Evolutionary conservation across 2,888 invertebrate genomes (phyloP), one percentile per base, ranked within the genome.

Genomic region (Laothoe populi): DNA sequence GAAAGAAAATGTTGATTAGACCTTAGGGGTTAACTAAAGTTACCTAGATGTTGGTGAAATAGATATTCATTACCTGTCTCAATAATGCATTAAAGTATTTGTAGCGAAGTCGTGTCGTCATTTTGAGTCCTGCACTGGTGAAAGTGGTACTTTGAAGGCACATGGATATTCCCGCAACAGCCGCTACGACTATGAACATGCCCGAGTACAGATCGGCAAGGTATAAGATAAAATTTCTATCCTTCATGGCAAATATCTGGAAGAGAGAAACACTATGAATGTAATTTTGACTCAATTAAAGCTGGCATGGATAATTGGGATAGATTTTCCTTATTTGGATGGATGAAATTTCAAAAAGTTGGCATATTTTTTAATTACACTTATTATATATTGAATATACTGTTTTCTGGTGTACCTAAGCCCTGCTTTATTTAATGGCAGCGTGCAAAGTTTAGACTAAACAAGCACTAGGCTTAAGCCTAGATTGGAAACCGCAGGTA

Each of bases 121-220:
- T 94, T 62, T 94, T 94, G 1, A 96, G 95, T 0, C 97, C 97
- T 0, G 97, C 95, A 24, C 94, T 88, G 0, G 95, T 96, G 78
- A 97, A 97, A 81, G 96, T 94, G 68, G 94, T 95, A 67, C 95
- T 94, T 82, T 96, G 96, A 0, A 95, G 79, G 73, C 95, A 95
- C 70, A 95, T 95, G 4, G 95, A 94, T 1, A 95, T 68, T 0
- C 96, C 96, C 1, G 96, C 95, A 1, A 95, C 75, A 0, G 95
- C 78, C 0, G 96, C 96, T 59, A 96, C 94, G 16, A 94, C 87
- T 13, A 96, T 79, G 78, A 96, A 96, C 69, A 95, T 86, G 0
- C 95, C 92, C 0, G 96, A 94, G 73, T 95, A 96, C 0, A 93
- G 82, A 64, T 95, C 93, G 0, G 95, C 95, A 63, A 94, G 83